Base-by-base conservation (phyloP, 2,113 vertebrate species). In the Setophaga petechia region DNA sequence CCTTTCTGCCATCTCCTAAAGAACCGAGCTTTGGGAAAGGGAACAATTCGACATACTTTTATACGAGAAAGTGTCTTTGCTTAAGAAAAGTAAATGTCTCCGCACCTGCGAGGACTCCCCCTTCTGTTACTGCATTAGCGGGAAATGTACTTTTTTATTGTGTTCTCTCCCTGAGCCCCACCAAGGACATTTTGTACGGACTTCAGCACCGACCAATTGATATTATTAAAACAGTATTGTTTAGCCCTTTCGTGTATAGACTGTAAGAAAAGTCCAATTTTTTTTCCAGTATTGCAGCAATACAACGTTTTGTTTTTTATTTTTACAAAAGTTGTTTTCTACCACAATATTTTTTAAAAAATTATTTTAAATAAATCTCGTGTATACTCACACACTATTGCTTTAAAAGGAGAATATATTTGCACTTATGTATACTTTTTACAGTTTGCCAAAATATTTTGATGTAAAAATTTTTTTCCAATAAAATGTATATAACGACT, bases 361-460 rank as follows among this genome's bases (percentile, higher is more conserved):
- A 91, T 6, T 91, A 97, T 97, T 98, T 97, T 98, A 96, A 97
- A 96, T 97, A 97, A 98, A 96, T 91, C 92, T 94, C 75, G 94
- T 97, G 97, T 98, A 98, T 98, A 97, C 98, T 98, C 98, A 96
- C 97, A 98, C 98, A 98, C 97, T 97, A 98, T 98, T 96, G 98
- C 98, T 99, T 98, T 98, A 97, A 98, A 98, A 97, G 97, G 97
- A 98, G 98, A 97, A 98, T 98, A 98, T 98, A 98, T 98, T 99
- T 99, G 99, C 99, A 99, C 99, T 99, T 99, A 98, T 98, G 98
- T 99, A 99, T 99, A 98, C 97, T 97, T 96, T 98, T 97, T 97
- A 96, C 98, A 95, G 97, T 97, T 98, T 98, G 98, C 97, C 97
- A 97, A 98, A 97, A 96, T 97, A 98, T 98, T 98, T 97, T 98